phyloP scores from a whole-genome alignment of 2,113 vertebrate species.

The Perccottus glenii region DNA sequence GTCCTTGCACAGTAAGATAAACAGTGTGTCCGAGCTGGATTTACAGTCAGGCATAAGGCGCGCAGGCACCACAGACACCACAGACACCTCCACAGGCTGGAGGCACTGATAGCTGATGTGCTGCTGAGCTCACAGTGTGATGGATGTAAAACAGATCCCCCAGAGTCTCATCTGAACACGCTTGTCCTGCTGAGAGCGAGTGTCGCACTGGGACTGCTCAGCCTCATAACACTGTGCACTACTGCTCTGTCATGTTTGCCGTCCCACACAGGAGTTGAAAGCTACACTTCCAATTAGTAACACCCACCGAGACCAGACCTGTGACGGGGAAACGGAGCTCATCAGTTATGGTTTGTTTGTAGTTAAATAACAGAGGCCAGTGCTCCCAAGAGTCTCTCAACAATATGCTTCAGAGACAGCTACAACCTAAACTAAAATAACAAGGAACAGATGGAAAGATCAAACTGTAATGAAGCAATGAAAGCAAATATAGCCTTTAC shows the following conservation, averaged over 20 bases:
- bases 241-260: conserved; percentile 7
- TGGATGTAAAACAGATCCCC: conserved; percentile 37
- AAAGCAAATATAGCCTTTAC: too few relatives aligned
- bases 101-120: conserved; percentile 18
- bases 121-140: conserved; percentile 42
- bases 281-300: conserved; percentile 2
- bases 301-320: conserved; percentile 3
- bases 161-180: conserved; percentile 36
- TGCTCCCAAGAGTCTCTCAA: neutral
- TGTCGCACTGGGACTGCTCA: conserved; percentile 4
- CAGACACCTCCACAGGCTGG: conserved; percentile 37
- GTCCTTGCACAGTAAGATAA: conserved; percentile 20
- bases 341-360: conserved; percentile 1
- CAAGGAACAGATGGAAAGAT: too few relatives aligned
- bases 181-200: conserved; percentile 36
- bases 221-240: conserved; percentile 3
- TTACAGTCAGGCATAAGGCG: conserved; percentile 41
- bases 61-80: neutral
- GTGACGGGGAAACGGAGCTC: neutral
- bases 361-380: neutral
- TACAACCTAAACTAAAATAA: too few relatives aligned
- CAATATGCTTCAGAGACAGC: too few relatives aligned
- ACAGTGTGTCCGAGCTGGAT: conserved; percentile 16
- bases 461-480: too few relatives aligned
- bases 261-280: neutral